Percentiles rank a stretch among this genome's conserved stretches.
phyloP scores from a whole-genome alignment of 2,113 vertebrate species.

The Rhinopithecus roxellana region DNA sequence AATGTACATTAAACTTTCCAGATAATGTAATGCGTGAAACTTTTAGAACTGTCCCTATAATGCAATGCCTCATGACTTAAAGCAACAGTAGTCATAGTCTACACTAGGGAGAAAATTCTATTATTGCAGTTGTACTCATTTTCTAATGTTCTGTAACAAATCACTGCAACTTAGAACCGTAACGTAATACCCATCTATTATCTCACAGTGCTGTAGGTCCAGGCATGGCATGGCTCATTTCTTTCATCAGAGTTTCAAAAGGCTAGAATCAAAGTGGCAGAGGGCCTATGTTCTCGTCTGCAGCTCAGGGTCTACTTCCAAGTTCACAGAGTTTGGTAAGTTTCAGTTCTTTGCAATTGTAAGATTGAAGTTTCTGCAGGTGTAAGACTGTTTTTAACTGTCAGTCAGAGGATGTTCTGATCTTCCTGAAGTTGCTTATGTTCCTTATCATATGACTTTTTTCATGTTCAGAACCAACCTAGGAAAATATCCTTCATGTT shows the following conservation, averaged over 20 bases:
- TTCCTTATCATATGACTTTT: not conserved
- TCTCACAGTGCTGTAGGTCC: not conserved
- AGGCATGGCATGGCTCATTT: not conserved
- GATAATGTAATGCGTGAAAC: no score
- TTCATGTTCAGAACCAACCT: not conserved
- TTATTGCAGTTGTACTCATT: not conserved
- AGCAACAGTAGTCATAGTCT: not conserved
- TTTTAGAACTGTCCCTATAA: no score
- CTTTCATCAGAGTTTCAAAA: not conserved
- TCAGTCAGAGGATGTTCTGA: not conserved
- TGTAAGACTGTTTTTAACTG: not conserved
- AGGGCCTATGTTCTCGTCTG: not conserved
- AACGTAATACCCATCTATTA: no score
- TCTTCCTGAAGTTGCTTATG: no score
- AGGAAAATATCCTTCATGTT: not conserved
- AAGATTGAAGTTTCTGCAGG: not conserved
- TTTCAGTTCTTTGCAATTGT: not conserved
- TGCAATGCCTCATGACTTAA: not conserved
- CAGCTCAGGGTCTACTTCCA: not conserved
- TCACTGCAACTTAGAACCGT: not conserved
- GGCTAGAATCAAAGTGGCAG: not conserved
- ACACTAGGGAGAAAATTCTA: not conserved
- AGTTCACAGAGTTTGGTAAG: not conserved
- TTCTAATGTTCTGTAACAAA: not conserved
- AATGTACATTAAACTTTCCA: no score